Conservation (phyloP, 2,888 invertebrate species). For the Pristionchus maxplancki region DNA sequence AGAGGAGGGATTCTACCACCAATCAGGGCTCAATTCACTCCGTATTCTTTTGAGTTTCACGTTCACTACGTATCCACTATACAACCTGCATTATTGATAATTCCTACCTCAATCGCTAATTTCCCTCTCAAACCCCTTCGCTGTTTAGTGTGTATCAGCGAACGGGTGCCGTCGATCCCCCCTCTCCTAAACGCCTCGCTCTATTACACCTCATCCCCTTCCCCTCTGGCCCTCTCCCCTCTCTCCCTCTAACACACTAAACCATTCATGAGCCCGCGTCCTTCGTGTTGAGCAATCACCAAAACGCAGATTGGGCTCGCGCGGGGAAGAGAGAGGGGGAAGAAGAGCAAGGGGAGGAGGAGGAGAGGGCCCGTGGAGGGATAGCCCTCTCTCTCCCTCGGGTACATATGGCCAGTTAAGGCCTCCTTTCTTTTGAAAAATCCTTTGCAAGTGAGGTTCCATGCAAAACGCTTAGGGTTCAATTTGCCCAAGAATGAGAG, state of each 20-base stretch:
- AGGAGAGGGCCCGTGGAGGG: not conserved
- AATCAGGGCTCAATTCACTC: not conserved
- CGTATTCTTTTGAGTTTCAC: too few relatives aligned
- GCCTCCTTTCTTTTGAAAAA: too few relatives aligned
- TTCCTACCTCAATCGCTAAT: not conserved
- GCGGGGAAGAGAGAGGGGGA: not conserved
- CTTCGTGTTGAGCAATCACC: not conserved
- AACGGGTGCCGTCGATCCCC: not conserved
- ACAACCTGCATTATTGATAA: not conserved
- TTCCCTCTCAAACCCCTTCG: not conserved
- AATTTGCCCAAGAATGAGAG: too few relatives aligned
- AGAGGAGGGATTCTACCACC: not conserved
- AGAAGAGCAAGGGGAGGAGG: not conserved
- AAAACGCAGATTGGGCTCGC: not conserved
- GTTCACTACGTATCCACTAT: not conserved
- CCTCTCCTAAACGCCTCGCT: not conserved
- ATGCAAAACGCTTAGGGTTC: too few relatives aligned
- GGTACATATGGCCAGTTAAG: too few relatives aligned
- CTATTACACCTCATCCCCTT: not conserved
- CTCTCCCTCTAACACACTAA: slow-evolving; percentile 36
- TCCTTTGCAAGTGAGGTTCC: not conserved
- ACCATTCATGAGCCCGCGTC: slow-evolving; percentile 16
- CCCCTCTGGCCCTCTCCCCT: not conserved
- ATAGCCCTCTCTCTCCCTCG: not conserved
- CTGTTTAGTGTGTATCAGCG: not conserved